phyloP scores from a whole-genome alignment of 1,140 invertebrate genomes.

The Habropoda laboriosa region DNA sequence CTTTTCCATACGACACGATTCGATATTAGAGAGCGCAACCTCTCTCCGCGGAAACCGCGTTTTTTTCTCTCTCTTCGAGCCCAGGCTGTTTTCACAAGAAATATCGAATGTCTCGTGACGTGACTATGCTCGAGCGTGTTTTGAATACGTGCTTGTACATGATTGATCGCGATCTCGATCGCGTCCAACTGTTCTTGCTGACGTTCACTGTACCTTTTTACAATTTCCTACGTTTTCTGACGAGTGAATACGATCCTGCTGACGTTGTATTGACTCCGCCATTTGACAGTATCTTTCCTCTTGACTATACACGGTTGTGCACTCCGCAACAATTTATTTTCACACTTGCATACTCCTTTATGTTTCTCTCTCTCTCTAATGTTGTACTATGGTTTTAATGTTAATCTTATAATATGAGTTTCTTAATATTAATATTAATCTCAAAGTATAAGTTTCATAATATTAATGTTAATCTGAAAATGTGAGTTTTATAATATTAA shows the following conservation, averaged over 20 bases:
- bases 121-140: neutral
- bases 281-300: neutral
- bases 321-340: neutral
- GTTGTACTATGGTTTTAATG: too few species aligned
- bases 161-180: slow-evolving; percentile 16
- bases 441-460: too few species aligned
- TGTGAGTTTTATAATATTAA: too few species aligned
- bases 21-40: too few species aligned
- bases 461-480: too few species aligned
- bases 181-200: neutral
- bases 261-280: neutral
- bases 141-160: neutral
- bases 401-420: too few species aligned
- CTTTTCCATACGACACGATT: too few species aligned
- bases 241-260: slow-evolving; percentile 12
- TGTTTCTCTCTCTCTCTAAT: too few species aligned
- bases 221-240: neutral
- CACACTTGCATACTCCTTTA: too few species aligned
- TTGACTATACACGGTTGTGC: neutral
- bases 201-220: neutral
- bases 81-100: neutral
- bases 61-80: neutral
- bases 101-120: neutral
- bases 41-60: neutral
- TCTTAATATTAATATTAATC: too few species aligned